These are phyloP conservation scores for Mesochorus sp. DNA, from an alignment of 2,888 invertebrate genomes.

Conservation along the genomic window DNA sequence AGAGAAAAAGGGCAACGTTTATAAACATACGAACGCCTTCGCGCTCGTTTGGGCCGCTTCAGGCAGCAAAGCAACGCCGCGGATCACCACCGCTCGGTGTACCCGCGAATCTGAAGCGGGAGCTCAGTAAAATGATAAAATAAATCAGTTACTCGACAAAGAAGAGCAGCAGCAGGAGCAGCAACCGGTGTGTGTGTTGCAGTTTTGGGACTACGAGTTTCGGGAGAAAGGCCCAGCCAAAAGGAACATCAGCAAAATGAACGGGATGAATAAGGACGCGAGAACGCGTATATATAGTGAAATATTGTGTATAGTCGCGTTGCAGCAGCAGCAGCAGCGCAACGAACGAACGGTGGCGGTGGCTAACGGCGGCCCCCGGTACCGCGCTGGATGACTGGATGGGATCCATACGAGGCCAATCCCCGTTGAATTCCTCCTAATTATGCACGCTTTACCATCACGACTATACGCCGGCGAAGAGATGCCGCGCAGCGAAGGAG, in stretches of 20 bases:
- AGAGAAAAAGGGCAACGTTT: neutral
- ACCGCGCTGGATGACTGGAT: constrained; percentile 75
- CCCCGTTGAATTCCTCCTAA: constrained; percentile 81
- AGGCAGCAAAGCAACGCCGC: constrained; percentile 6
- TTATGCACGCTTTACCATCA: constrained; percentile 81
- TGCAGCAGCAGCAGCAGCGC: constrained; percentile 19
- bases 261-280: constrained; percentile 29
- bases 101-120: neutral
- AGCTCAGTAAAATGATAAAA: constrained; percentile 77
- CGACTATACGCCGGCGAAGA: constrained; percentile 65
- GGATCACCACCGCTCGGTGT: neutral
- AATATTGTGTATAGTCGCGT: constrained; percentile 28
- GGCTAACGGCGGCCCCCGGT: constrained; percentile 37
- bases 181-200: neutral
- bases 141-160: constrained; percentile 81
- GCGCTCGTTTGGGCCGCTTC: neutral
- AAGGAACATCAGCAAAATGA: constrained; percentile 21
- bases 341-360: constrained; percentile 24
- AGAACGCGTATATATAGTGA: constrained; percentile 20
- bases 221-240: constrained; percentile 4
- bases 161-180: constrained; percentile 71
- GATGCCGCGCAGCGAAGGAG: constrained; percentile 49
- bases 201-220: neutral
- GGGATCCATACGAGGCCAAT: constrained; percentile 79
- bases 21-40: neutral